A percentile compares a stretch with the other conserved stretches of the same genome.
phyloP scores from a whole-genome alignment of 2,888 invertebrate genomes.

The Polydrusus cervinus region DNA sequence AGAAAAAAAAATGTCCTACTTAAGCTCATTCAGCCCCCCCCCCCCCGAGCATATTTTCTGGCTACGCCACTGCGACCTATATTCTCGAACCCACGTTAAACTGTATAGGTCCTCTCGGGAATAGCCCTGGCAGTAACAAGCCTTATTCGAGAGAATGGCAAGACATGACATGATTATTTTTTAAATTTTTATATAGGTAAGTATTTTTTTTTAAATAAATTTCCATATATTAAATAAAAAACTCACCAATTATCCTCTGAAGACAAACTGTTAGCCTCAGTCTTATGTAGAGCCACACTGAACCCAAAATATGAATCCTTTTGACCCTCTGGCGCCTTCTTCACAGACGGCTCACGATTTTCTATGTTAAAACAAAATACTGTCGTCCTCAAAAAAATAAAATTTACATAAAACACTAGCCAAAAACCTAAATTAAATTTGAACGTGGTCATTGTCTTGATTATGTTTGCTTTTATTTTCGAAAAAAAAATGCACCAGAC shows the following conservation, averaged over 20 bases:
- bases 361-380: conserved; percentile 63
- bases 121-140: no score
- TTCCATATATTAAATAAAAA: not conserved
- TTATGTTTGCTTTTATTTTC: not conserved
- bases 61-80: no score
- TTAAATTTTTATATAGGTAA: no score
- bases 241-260: conserved; percentile 59
- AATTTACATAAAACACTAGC: conserved; percentile 40
- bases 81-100: no score
- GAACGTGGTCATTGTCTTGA: not conserved
- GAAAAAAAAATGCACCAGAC: not conserved
- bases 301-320: conserved; percentile 64
- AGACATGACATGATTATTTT: no score
- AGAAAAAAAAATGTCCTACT: no score
- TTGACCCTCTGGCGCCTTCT: conserved; percentile 59
- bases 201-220: not conserved
- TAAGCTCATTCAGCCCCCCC: no score
- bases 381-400: conserved; percentile 52
- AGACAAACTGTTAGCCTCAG: conserved; percentile 48
- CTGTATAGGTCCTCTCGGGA: no score
- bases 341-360: conserved; percentile 62
- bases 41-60: no score
- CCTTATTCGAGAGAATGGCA: no score
- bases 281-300: conserved; percentile 64
- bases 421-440: conserved; percentile 22